Percentiles rank a stretch among this genome's conserved stretches.
These are phyloP conservation scores for Aricia artaxerxes DNA, from an alignment of 2,888 invertebrate genomes.

Conservation along the genomic window DNA sequence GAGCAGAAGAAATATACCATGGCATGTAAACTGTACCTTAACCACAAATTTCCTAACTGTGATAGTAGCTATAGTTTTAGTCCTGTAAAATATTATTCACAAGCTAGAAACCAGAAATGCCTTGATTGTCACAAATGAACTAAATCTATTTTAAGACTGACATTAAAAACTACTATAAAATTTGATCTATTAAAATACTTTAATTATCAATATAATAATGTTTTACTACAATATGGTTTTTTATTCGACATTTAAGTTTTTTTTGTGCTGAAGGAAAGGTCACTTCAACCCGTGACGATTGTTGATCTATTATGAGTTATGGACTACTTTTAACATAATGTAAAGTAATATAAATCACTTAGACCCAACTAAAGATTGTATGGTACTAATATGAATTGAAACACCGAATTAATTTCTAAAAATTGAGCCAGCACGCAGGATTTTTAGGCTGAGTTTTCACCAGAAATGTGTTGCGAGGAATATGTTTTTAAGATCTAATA, in stretches of 20 bases:
- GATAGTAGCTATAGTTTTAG: constrained; percentile 65
- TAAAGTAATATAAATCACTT: too few species aligned
- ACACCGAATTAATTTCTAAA: too few species aligned
- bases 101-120: constrained; percentile 34
- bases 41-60: constrained; percentile 49
- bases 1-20: constrained; percentile 52
- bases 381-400: too few species aligned
- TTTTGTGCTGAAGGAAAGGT: too few species aligned
- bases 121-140: constrained; percentile 1
- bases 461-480: too few species aligned
- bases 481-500: too few species aligned
- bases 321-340: too few species aligned
- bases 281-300: too few species aligned
- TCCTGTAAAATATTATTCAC: constrained; percentile 63
- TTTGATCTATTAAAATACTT: background rate
- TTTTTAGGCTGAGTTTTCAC: too few species aligned
- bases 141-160: background rate
- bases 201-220: background rate
- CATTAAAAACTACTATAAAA: background rate
- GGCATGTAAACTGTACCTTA: constrained; percentile 57
- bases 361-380: too few species aligned
- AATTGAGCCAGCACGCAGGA: too few species aligned
- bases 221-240: background rate
- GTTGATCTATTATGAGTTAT: too few species aligned
- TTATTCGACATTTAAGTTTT: background rate